These are phyloP conservation scores for Erpobdella octoculata DNA, from an alignment of 2,888 invertebrate species.

Conservation along the genomic window DNA sequence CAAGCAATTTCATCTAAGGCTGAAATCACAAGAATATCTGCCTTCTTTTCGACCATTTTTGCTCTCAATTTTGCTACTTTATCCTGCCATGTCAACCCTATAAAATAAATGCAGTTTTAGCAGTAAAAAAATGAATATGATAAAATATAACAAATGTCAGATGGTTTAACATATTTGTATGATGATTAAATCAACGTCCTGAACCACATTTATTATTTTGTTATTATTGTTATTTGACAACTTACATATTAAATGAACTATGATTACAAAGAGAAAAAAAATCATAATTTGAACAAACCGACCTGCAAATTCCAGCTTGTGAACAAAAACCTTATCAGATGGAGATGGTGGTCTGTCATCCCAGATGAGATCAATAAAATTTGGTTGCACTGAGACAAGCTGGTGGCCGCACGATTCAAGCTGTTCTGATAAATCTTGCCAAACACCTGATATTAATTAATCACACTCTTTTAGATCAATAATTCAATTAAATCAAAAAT, in stretches of 20 bases:
- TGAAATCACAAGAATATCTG: constrained; percentile 73
- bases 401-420: constrained; percentile 32
- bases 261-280: background rate
- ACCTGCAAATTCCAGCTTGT: constrained; percentile 60
- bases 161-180: no score
- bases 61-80: constrained; percentile 66
- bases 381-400: constrained; percentile 46
- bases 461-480: no score
- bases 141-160: no score
- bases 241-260: background rate
- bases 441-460: constrained; percentile 52
- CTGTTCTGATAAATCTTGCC: constrained; percentile 68
- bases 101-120: constrained; percentile 1
- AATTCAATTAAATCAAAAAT: background rate
- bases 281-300: constrained; percentile 31
- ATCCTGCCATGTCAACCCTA: constrained; percentile 59
- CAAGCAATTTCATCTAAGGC: constrained; percentile 74
- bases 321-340: constrained; percentile 59
- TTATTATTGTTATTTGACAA: background rate
- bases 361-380: constrained; percentile 75
- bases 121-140: no score
- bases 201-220: background rate
- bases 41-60: constrained; percentile 60
- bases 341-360: constrained; percentile 54
- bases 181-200: background rate